phyloP scores from a whole-genome alignment of 2,113 vertebrate species.

The Hyperoodon ampullatus region DNA sequence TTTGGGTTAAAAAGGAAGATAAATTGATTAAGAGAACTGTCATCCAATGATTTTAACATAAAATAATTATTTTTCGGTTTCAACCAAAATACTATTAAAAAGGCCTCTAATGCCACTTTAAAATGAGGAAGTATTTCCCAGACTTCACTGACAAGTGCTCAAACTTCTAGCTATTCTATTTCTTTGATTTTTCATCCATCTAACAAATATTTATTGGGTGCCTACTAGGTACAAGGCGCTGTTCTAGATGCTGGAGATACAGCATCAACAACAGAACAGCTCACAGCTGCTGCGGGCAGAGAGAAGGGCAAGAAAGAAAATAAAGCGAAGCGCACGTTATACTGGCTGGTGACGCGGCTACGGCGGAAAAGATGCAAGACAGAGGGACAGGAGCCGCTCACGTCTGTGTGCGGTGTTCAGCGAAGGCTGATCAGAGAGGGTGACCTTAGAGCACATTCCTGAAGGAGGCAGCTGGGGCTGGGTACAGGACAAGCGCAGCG shows the following conservation, averaged over 20 bases:
- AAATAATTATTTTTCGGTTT: background rate
- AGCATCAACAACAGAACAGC: fast-evolving
- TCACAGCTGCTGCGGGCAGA: fast-evolving
- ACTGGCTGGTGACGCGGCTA: fast-evolving
- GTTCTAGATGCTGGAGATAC: background rate
- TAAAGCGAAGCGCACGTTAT: fast-evolving
- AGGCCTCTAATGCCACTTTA: background rate
- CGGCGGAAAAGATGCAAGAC: background rate
- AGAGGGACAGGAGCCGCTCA: fast-evolving
- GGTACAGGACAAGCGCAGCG: fast-evolving
- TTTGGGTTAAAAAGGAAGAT: background rate
- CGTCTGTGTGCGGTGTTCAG: fast-evolving
- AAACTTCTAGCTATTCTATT: background rate
- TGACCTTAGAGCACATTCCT: fast-evolving
- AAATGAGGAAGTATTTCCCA: background rate
- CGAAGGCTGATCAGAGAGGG: fast-evolving
- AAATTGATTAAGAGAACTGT: background rate
- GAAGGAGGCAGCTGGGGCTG: fast-evolving
- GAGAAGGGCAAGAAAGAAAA: background rate
- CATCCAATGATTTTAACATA: background rate
- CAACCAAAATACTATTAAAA: background rate
- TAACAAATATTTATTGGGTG: fast-evolving
- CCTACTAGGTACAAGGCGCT: background rate
- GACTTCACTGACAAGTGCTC: background rate
- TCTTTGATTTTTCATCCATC: background rate